These are phyloP conservation scores for Crotalus horridus DNA, from an alignment of 2,113 vertebrate species.

Conservation along the genomic window DNA sequence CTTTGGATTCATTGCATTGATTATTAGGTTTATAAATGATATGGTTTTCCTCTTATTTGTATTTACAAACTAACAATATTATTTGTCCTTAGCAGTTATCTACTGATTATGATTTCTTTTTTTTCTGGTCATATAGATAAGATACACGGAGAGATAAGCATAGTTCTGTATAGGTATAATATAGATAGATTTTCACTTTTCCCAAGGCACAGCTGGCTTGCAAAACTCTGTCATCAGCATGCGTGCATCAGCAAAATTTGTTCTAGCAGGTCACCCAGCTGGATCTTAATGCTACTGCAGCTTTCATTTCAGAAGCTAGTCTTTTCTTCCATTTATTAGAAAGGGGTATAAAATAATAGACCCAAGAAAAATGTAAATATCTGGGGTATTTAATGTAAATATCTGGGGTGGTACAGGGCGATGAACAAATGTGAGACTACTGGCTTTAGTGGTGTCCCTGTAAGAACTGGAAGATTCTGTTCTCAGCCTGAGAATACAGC, in stretches of 20 bases:
- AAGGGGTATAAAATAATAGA: slow-evolving; percentile 40
- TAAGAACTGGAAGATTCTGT: slow-evolving; percentile 26
- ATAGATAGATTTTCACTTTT: not conserved
- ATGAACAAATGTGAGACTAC: slow-evolving; percentile 44
- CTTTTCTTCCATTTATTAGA: slow-evolving; percentile 40
- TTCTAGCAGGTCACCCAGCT: slow-evolving; percentile 48
- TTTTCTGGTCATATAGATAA: not conserved
- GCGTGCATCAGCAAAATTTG: slow-evolving; percentile 48
- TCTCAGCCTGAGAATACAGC: slow-evolving; percentile 20
- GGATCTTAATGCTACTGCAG: slow-evolving; percentile 32
- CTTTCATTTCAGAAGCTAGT: slow-evolving; percentile 38
- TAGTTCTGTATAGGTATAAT: not conserved
- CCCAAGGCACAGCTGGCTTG: slow-evolving; percentile 51
- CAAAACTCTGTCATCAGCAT: slow-evolving; percentile 60
- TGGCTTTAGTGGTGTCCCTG: slow-evolving; percentile 42
- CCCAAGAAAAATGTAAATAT: slow-evolving; percentile 37
- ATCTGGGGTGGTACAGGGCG: slow-evolving; percentile 21
- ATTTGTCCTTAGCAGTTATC: not conserved
- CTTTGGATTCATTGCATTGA: slow-evolving; percentile 16
- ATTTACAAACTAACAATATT: slow-evolving; percentile 10
- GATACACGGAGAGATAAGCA: not conserved
- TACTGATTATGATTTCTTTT: not conserved
- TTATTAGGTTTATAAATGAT: not conserved
- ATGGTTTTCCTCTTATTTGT: slow-evolving; percentile 22
- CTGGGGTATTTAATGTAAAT: slow-evolving; percentile 33